Evolutionary conservation across 2,888 invertebrate species (phyloP).

Genomic region (Sepiola atlantica): DNA sequence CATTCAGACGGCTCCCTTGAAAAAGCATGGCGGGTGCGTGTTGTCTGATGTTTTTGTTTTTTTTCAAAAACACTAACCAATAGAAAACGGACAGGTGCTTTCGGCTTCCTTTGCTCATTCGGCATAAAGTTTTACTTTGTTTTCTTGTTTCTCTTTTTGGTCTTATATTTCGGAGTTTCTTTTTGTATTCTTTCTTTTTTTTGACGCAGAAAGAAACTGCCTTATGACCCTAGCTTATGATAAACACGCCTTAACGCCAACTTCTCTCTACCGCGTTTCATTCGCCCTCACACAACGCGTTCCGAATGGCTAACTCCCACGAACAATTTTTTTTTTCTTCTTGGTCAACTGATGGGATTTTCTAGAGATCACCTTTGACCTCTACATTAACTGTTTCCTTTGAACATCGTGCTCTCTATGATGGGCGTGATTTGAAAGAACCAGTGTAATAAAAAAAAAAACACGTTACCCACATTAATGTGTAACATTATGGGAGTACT

Average conservation of each 20-base stretch:
- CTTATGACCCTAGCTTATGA: not conserved
- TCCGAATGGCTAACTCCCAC: not conserved
- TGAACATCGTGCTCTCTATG: not conserved
- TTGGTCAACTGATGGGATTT: not conserved
- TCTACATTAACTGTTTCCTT: not conserved
- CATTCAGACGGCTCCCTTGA: not conserved
- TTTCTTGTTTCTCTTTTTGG: no score
- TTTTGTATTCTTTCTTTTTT: not conserved
- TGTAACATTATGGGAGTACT: not conserved
- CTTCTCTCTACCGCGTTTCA: not conserved
- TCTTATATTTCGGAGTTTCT: no score
- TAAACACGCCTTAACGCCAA: not conserved
- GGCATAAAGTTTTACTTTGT: not conserved
- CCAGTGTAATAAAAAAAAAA: not conserved
- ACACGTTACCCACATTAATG: not conserved
- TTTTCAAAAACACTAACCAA: not conserved
- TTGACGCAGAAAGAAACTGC: not conserved
- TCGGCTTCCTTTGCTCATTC: not conserved
- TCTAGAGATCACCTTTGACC: not conserved
- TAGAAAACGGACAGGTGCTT: conserved; percentile 20
- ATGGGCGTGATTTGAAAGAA: not conserved
- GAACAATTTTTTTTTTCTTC: not conserved
- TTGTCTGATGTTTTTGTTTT: not conserved
- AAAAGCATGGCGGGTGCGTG: not conserved
- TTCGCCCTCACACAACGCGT: not conserved